These are phyloP conservation scores for Drosophila elegans DNA, from an alignment of 1,140 invertebrate species.

Conservation along the genomic window DNA sequence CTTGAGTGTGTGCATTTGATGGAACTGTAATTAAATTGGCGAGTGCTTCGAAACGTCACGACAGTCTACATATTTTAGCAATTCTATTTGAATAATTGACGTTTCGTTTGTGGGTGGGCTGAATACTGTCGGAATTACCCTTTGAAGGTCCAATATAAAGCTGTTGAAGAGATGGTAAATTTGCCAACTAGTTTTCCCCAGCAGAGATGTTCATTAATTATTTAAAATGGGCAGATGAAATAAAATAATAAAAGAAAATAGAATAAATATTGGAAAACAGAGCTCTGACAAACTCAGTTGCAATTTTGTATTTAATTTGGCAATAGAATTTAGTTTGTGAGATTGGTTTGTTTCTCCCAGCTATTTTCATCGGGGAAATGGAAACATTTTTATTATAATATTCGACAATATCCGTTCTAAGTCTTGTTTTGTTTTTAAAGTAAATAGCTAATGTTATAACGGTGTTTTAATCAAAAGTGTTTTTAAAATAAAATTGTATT, in stretches of 20 bases:
- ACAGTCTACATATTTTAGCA: conserved; percentile 60
- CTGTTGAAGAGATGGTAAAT: conserved; percentile 22
- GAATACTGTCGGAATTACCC: conserved; percentile 14
- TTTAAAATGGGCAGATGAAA: conserved; percentile 27
- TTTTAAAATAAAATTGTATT: no score
- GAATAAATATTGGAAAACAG: conserved; percentile 8
- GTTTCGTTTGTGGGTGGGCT: conserved; percentile 20
- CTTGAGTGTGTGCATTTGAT: conserved; percentile 51
- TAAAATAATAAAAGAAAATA: conserved; percentile 1
- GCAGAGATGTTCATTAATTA: conserved; percentile 34
- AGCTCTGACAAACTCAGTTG: conserved; percentile 8
- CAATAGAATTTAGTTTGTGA: neutral
- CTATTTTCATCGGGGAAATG: neutral
- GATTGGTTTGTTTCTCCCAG: neutral
- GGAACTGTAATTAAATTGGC: conserved; percentile 55
- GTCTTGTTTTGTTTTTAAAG: neutral
- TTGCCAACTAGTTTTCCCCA: conserved; percentile 3
- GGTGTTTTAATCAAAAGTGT: no score
- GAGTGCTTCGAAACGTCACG: conserved; percentile 29
- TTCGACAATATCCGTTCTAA: no score
- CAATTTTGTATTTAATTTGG: conserved; percentile 4
- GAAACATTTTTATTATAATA: neutral
- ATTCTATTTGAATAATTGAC: conserved; percentile 68
- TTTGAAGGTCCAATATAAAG: conserved; percentile 17
- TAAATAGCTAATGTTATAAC: no score